Evolutionary conservation across 2,113 vertebrate species (phyloP), one percentile per base, ranked within the genome.

Genomic region (Acanthochromis polyacanthus): DNA sequence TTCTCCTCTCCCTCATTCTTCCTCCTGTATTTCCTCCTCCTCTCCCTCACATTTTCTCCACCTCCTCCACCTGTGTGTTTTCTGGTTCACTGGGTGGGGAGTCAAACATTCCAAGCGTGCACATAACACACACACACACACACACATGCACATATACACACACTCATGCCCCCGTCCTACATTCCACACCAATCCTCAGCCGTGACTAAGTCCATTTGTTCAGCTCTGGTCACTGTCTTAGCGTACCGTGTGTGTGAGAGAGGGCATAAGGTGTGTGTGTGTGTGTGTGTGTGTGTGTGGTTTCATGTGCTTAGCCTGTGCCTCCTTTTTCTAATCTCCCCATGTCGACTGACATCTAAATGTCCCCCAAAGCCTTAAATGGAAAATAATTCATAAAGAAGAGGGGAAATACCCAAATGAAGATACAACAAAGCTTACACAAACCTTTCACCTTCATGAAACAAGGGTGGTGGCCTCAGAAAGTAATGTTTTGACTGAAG

Each of bases 191-290:
- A 83, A 88, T 90, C 88, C 84, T 94, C 91, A 93, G 91, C 92
- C 93, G 81, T 93, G 90, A 95, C 94, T 95, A 93, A 94, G 82
- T 90, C 88, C 84, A 93, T 95, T 94, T 93, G 91, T 94, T 94
- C 91, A 89, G 91, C 89, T 84, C 86, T 88, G 88, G 88, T 93
- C 89, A 89, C 86, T 91, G 91, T 95, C 92, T 81, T 67, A 77
- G 87, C 74, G 82, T 68, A 32, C 40, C 72, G 51, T 58, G 56
- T 43, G 70, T 67, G 17, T 77, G 67, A 28, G 48, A 43, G 50
- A 40, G 45, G 28, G 68, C 40, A 53, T 68, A 70, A 43, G 32
- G 71, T 45, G 55, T 20, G 64, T 45, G 50, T 12, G 36, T 28
- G 46, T n/a, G 71, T 45, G 55, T 20, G 64, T 45, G n/a, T n/a